Evolutionary conservation across 2,888 invertebrate species (phyloP), one percentile per base, ranked within the genome.

Genomic region (Morpho helenor): DNA sequence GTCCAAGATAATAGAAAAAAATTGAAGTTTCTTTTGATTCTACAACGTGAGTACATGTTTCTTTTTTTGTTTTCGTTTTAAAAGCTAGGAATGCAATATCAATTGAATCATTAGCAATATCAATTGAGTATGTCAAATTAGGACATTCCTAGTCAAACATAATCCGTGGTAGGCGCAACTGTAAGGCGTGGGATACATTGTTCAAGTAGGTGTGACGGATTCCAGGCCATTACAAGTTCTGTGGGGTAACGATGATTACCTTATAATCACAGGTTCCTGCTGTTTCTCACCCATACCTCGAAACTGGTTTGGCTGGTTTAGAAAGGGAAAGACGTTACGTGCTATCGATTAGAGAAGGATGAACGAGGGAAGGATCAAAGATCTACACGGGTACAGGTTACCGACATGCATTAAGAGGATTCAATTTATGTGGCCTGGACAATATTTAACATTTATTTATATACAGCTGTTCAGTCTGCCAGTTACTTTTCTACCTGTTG

Each of bases 251-350:
- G 68, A 72, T 79, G 77, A 81, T 80, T 76, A 67, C 73, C 62
- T 72, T 75, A 74, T 84, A 84, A 84, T 84, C 74, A 80, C 63
- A 73, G 72, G 65, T 64, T 70, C 64, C 66, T 66, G 66, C 65
- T 63, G 64, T 72, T 75, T 82, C 79, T 80, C 80, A 79, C 79
- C 72, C 78, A 76, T 73, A 74, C 76, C 55, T 49, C 56, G 56
- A 75, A 79, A 75, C 74, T 71, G 66, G 65, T 70, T 66, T 65
- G 69, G 68, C 71, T 69, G 62, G 65, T 68, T 58, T 68, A 59
- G 65, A 67, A 54, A 64, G 68, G 62, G 65, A 64, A 55, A 60
- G 64, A 58, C 52, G 56, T 60, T 57, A 51, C 50, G 48, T 52
- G 47, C 57, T 44, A 54, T 57, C 59, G 63, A 63, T 64, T 60